Evolutionary conservation across 2,797 vertebrate genomes (phyloP).

Genomic region (Glossophaga mutica): DNA sequence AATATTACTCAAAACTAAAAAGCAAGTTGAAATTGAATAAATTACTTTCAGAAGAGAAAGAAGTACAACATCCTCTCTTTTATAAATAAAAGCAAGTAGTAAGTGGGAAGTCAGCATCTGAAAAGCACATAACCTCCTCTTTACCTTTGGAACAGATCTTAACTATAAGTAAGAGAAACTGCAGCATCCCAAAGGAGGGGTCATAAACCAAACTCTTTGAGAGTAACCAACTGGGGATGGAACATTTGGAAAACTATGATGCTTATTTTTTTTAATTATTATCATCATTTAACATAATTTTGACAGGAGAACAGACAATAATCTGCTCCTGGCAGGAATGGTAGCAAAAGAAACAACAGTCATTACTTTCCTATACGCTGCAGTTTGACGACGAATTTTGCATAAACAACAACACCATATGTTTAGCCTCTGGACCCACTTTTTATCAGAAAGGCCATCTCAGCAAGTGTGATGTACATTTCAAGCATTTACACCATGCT

Average conservation of each 20-base stretch:
- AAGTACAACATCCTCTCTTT: neutral
- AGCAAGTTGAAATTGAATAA: constrained; percentile 6
- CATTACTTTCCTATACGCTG: constrained; percentile 9
- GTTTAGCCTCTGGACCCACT: constrained; percentile 49
- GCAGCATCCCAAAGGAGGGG: neutral
- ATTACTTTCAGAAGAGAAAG: neutral
- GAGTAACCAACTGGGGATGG: neutral
- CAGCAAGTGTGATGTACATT: constrained; percentile 34
- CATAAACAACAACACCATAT: constrained; percentile 30
- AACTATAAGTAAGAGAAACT: neutral
- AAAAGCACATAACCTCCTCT: neutral
- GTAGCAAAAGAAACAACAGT: constrained; percentile 4
- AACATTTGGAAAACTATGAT: constrained; percentile 11
- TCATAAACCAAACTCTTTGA: constrained; percentile 10
- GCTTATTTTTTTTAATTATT: neutral
- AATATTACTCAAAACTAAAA: neutral
- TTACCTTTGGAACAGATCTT: neutral
- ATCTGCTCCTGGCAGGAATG: neutral
- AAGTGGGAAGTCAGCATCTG: neutral
- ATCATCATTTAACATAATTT: constrained; percentile 36
- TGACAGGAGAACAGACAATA: constrained; percentile 14
- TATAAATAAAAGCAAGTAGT: neutral
- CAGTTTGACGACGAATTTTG: constrained; percentile 19
- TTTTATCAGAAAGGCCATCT: constrained; percentile 51
- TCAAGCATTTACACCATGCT: constrained; percentile 23